These are phyloP conservation scores for Mythimna loreyi DNA, from an alignment of 2,888 invertebrate species.

Conservation along the genomic window DNA sequence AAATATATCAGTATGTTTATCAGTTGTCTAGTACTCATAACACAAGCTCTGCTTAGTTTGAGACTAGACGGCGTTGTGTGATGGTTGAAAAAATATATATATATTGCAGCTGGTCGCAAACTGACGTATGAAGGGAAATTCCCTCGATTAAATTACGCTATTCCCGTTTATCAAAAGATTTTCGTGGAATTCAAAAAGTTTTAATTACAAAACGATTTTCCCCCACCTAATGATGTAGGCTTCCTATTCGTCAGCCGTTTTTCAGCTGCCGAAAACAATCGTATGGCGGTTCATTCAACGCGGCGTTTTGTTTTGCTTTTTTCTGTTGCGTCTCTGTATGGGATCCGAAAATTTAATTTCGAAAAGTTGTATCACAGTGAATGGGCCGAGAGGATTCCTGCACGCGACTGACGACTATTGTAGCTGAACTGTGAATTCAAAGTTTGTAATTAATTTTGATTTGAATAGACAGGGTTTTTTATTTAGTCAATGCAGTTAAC, in stretches of 20 bases:
- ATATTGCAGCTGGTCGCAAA: too few relatives aligned
- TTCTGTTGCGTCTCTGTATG: conserved; percentile 5
- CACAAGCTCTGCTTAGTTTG: too few relatives aligned
- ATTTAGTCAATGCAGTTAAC: background rate
- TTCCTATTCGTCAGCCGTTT: conserved; percentile 30
- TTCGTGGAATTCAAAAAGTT: conserved; percentile 11
- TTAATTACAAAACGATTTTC: conserved; percentile 36
- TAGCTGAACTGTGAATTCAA: background rate
- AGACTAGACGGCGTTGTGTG: too few relatives aligned
- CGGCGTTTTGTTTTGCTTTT: conserved; percentile 32
- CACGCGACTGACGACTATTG: background rate
- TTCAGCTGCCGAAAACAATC: conserved; percentile 29
- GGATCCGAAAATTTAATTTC: conserved; percentile 20
- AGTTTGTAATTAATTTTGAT: background rate
- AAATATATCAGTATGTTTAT: too few relatives aligned
- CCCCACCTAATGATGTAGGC: conserved; percentile 33
- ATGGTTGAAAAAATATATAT: too few relatives aligned
- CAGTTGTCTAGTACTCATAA: too few relatives aligned
- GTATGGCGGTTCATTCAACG: conserved; percentile 22
- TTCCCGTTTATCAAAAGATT: background rate
- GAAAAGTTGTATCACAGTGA: conserved; percentile 12
- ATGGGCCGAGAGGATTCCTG: background rate
- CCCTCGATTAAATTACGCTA: background rate
- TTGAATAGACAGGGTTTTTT: background rate
- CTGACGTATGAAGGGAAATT: background rate